Base-by-base conservation (phyloP, 2,888 invertebrate genomes). In the Eristalis arbustorum region DNA sequence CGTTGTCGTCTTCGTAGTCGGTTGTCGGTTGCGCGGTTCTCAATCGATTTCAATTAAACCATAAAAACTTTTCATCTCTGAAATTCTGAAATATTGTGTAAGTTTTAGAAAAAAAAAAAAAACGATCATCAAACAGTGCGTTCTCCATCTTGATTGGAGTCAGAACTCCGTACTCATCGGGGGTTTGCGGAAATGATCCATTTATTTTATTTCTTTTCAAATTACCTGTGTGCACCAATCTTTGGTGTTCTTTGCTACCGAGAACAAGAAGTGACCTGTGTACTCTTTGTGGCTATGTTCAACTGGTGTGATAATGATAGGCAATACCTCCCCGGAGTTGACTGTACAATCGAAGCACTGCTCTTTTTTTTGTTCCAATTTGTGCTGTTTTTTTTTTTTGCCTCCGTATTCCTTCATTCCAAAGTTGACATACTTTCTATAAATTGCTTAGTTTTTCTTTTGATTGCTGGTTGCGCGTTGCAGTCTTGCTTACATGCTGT, bases 341-440 rank as follows among this genome's bases (percentile, higher is more conserved):
- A 78, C 77, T 68, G 73, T 64, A 69, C 72, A 72, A 63, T 49
- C 34, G 31, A 76, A 59, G 37, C 57, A 34, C 42, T 63, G 18
- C 59, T 67, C 34, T 31, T 61, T 37, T 42, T 79, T 84, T 37
- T 37, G 11, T 37, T 71, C 69, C 63, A 34, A 56, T 83, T 77
- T 49, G 37, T 49, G 37, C 74, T 62, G 56, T 34, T 63, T 62
- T 61, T 62, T 61, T 31, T 61, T 31, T 42, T 79, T 79, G 10
- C 11, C 10, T 37, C 67, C 34, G 28, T 80, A 57, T 66, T 62
- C 56, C 18, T 42, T 64, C 13, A 37, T 61, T 11, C 62, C 13
- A 37, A 56, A 69, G 69, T 49, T 87, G 87, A 83, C 87, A 87
- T 87, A 87, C 87, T 87, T 87, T 87, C 87, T 79, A 83, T 79